Evolutionary conservation across 2,797 vertebrate genomes (phyloP), one percentile per base, ranked within the genome.

Genomic region (Cyprinodon diabolis): DNA sequence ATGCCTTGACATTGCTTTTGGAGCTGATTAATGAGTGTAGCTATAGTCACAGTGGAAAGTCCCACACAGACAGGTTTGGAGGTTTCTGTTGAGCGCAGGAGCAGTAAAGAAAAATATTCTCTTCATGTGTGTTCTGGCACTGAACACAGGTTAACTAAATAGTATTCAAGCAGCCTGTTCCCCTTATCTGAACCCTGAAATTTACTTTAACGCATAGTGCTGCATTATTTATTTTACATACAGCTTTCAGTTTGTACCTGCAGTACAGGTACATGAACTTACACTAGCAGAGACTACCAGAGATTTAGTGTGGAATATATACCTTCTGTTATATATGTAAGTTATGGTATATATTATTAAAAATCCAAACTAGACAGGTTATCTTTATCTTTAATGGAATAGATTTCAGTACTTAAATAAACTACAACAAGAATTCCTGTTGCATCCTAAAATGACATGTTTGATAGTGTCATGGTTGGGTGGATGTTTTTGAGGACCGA

Each of bases 21-120:
- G 89, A 83, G 81, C 91, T 95, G 94, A 95, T 95, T 93, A 93
- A 94, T 94, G 93, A 93, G 82, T 86, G 90, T 87, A 87, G 87
- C 86, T 89, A 79, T 67, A 90, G 89, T 84, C 87, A 58, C 62
- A 75, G 84, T 92, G 93, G 94, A 94, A 95, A 95, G 93, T 94
- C 93, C 94, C 94, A 88, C 90, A 87, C 88, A 89, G 89, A 84
- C 87, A 89, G 82, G 83, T 90, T 79, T 72, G 79, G 78, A 85
- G 87, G 82, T 83, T 86, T 88, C 80, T 89, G 82, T 86, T 90
- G 86, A 79, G 80, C 82, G 69, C 65, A 80, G 86, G 71, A 87
- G 89, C 88, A 69, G 83, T 70, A 71, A 87, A 87, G 83, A 88
- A 84, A 74, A 45, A 45, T 10, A 1, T n/a, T 76, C 71, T 90